These are phyloP conservation scores for Laothoe populi DNA, from an alignment of 2,888 invertebrate genomes.

Conservation along the genomic window DNA sequence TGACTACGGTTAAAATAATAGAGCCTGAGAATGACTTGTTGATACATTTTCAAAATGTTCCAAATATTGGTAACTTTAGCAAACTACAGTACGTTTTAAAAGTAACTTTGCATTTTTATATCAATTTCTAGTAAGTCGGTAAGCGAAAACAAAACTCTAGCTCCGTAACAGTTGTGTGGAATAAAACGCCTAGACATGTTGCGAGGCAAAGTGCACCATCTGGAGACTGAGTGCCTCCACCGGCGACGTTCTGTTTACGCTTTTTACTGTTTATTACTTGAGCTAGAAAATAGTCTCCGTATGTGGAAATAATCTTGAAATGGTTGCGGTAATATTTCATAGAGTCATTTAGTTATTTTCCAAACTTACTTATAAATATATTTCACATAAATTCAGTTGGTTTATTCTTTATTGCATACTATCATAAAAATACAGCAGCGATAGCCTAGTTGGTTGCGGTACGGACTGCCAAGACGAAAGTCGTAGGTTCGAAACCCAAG, in stretches of 20 bases:
- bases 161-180: conserved; percentile 12
- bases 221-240: conserved; percentile 3
- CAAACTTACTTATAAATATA: too few species aligned
- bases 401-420: too few species aligned
- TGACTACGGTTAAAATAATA: too few species aligned
- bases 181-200: conserved; percentile 27
- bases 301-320: background rate
- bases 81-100: background rate
- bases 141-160: conserved; percentile 23
- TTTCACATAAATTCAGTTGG: too few species aligned
- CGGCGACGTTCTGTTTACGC: conserved; percentile 7
- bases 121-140: conserved; percentile 11
- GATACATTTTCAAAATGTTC: too few species aligned
- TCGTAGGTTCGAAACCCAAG: too few species aligned
- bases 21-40: too few species aligned
- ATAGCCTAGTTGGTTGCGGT: too few species aligned
- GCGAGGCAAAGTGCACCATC: conserved; percentile 25
- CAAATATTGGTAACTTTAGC: too few species aligned
- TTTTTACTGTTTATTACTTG: conserved; percentile 24
- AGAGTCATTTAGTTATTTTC: background rate
- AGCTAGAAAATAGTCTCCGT: background rate
- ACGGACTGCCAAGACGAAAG: too few species aligned
- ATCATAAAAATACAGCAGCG: too few species aligned
- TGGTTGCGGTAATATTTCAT: background rate
- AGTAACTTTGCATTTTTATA: background rate